Conservation (phyloP, 1,140 invertebrate genomes). For the Eubasilissa regina region DNA sequence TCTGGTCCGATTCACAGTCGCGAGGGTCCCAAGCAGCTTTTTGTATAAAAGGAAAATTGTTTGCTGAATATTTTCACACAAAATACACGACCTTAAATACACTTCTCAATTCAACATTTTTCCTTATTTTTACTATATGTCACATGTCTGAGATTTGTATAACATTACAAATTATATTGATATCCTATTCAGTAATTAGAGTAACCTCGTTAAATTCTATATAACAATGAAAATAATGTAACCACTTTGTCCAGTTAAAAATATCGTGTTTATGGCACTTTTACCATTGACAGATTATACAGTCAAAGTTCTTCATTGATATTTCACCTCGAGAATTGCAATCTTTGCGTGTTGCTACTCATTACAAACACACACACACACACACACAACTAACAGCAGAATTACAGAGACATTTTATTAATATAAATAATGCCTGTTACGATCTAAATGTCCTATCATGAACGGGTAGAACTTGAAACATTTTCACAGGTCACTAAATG, state of each 20-base stretch:
- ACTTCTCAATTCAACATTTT: background rate
- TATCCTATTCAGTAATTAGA: conserved; percentile 31
- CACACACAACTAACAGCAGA: background rate
- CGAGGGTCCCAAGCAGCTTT: no score
- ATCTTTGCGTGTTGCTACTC: background rate
- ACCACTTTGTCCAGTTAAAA: conserved; percentile 18
- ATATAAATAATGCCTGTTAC: no score
- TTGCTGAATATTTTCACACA: no score
- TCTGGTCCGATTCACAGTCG: background rate
- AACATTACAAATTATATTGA: conserved; percentile 34
- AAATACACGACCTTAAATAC: background rate
- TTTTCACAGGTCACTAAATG: no score
- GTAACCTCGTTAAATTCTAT: conserved; percentile 41
- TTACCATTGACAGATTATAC: conserved; percentile 36
- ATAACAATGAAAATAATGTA: conserved; percentile 42
- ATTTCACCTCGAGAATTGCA: conserved; percentile 4
- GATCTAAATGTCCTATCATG: no score
- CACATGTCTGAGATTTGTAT: conserved; percentile 11
- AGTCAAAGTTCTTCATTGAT: conserved; percentile 32
- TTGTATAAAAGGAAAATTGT: no score
- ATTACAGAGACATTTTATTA: no score
- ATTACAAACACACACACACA: background rate
- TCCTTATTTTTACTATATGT: conserved; percentile 2
- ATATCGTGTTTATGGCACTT: conserved; percentile 41
- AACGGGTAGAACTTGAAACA: no score